Base-by-base conservation (phyloP, 2,888 invertebrate species). In the Perizoma affinitatum region DNA sequence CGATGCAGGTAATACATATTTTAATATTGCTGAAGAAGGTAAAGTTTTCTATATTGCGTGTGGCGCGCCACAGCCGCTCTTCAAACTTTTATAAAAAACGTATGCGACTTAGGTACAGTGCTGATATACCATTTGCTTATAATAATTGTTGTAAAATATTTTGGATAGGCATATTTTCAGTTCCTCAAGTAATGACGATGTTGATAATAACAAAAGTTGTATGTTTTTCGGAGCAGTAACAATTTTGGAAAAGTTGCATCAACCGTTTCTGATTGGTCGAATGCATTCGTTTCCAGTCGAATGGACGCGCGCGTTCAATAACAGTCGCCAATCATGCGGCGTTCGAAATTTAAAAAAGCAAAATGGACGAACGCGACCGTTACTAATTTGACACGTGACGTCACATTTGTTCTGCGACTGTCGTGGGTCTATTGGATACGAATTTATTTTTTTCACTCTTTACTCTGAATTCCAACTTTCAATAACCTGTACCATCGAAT, bases 331-430 rank as follows among this genome's bases (percentile, higher is more conserved):
- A 89, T 89, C 87, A 86, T 81, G 83, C 84, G 79, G 78, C 77
- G 74, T 83, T 84, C 84, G 76, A 84, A 87, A 84, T 88, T 88
- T 84, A 82, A 89, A 90, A 89, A 89, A 82, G 80, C 84, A 85
- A 85, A 87, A 89, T 85, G 86, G 80, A 76, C 72, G 82, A 79
- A 81, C 73, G 74, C 83, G 75, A 82, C 86, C 86, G 84, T 90
- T 79, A 86, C 85, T 89, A 90, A 90, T 90, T 86, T 89, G 89
- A 88, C 87, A 83, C 77, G 83, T 85, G 86, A 88, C 86, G 85
- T 88, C 84, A 85, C 84, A 87, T 86, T 84, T 86, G 82, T 79
- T 81, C 80, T 80, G 84, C 67, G 79, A 78, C 78, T 79, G 83
- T 80, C 80, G 59, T 65, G 38, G 43, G 42, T 68, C 71, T 67